Evolutionary conservation across 2,888 invertebrate genomes (phyloP), one percentile per base, ranked within the genome.

Genomic region (Carpatolechia fugitivella): DNA sequence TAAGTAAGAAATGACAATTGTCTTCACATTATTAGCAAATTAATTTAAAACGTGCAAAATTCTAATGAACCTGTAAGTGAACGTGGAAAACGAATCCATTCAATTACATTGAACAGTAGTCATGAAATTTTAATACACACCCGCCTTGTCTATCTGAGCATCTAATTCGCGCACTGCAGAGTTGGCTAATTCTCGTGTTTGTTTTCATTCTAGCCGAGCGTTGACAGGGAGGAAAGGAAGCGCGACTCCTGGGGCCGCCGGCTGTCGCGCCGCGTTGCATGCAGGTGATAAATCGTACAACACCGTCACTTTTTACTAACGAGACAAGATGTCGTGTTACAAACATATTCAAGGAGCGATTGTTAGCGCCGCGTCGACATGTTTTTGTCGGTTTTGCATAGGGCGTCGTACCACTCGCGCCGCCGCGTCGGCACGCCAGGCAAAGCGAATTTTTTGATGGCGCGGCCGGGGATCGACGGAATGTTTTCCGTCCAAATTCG

Each of bases 251-350:
- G 61, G 74, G 71, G 69, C 67, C 69, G 68, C 51, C 20, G 36
- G 36, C 44, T 29, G 31, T 30, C 52, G 20, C 47, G 67, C 60
- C 70, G 71, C 74, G 84, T 85, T 85, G 78, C 70, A 73, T 78
- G 78, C 85, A 81, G 76, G 86, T 88, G 85, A 88, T 88, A 85
- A 87, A 89, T 89, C 80, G 84, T 77, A 72, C 71, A 68, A 69
- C 67, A 75, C 74, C 83, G 78, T 86, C 82, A 86, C 80, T 83
- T 85, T 83, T 85, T 82, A 77, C 85, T 89, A 89, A 89, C 89
- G 82, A 88, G 89, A 88, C 88, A 84, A 84, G 82, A 79, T 85
- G 87, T 83, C 83, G 76, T 72, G 72, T 70, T 74, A 77, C 74
- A 76, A 82, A 82, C 78, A 76, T 80, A 80, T 82, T 80, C 82